Base-by-base conservation (phyloP, 2,113 vertebrate genomes). In the Columba livia region DNA sequence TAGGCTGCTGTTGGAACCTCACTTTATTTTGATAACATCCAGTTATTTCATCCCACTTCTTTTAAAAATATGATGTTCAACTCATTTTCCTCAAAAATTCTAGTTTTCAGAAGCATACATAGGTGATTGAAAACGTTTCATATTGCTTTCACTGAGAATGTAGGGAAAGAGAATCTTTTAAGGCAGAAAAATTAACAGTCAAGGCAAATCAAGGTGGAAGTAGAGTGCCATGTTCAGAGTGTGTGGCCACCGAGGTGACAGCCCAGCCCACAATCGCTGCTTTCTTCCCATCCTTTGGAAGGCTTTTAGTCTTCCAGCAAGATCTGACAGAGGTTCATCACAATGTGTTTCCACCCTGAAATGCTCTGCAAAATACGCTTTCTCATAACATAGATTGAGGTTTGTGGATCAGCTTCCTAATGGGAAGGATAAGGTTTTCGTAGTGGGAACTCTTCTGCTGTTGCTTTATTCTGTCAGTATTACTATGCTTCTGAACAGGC, bases 401-500 rank as follows among this genome's bases (percentile, higher is more conserved):
- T 69, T 38, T 84, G 42, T 60, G 54, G 24, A 54, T 90, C 44
- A 29, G 11, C 58, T 80, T 90, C 54, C 29, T 42, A 47, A 29
- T 5, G 4, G 42, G 13, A 48, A 78, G 28, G 42, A 36, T 72
- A 42, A 80, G 26, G 16, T 62, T 53, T 60, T 70, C 0, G 0
- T 9, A 17, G 9, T 29, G n/a, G 60, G 21, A 85, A 36, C 19
- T 44, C 12, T 44, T 50, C 66, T 66, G 40, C 16, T 88, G 62
- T 83, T 79, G 66, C 38, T 65, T 94, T 90, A 64, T 96, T 97
- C 95, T 77, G 73, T 94, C 90, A 80, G 61, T 77, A 78, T 88
- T 26, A 9, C 82, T 72, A 14, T 23, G 81, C 87, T 95, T 97
- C 95, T 95, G 96, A 97, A 97, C 79, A 71, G 73, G 74, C 91